A percentile compares a stretch with the other conserved stretches of the same genome.
phyloP scores from a whole-genome alignment of 2,797 vertebrate species.

The Delichon dasypus region DNA sequence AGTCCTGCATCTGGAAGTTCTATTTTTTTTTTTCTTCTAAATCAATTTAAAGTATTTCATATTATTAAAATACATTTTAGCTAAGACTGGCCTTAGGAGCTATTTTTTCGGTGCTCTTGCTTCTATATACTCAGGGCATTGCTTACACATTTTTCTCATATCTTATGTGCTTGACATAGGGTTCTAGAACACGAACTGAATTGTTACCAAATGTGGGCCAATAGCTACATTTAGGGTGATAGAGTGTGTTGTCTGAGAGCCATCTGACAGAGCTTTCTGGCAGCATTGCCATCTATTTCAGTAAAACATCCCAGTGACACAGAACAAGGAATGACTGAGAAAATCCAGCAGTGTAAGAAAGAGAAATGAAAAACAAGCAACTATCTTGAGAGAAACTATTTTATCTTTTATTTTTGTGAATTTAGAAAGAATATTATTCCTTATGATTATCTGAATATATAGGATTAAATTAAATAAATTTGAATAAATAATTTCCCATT shows the following conservation, averaged over 20 bases:
- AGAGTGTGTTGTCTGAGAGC: neutral
- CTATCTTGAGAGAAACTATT: neutral
- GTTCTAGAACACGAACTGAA: neutral
- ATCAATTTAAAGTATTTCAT: neutral
- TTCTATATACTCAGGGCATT: neutral
- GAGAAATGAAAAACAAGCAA: neutral
- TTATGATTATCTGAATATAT: neutral
- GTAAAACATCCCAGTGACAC: neutral
- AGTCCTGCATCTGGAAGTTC: neutral
- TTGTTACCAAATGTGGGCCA: neutral
- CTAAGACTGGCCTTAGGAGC: neutral
- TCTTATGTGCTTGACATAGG: neutral
- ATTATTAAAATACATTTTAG: neutral
- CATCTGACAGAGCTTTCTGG: neutral
- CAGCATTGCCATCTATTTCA: neutral
- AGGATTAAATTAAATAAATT: neutral
- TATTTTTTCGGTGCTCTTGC: neutral
- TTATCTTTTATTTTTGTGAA: neutral
- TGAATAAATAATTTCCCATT: neutral
- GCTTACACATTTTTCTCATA: neutral
- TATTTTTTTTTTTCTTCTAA: neutral
- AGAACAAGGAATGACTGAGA: neutral
- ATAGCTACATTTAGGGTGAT: neutral
- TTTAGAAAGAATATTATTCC: neutral
- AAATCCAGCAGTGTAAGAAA: neutral